A percentile compares a stretch with the other conserved stretches of the same genome.
Conservation (phyloP, 2,113 vertebrate genomes). For the Bos javanicus region DNA sequence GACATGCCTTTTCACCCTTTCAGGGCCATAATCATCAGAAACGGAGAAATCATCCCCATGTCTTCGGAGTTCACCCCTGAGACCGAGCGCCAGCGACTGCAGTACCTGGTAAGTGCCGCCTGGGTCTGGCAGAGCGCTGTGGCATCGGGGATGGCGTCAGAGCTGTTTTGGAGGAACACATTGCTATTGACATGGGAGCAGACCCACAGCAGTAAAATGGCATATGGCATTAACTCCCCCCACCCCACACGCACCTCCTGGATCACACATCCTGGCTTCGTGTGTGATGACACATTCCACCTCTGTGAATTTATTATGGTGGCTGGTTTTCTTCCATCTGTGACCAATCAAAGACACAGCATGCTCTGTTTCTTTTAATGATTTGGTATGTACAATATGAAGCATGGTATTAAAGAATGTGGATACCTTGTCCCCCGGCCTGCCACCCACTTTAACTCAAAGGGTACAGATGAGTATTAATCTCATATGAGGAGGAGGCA, state of each 20-base stretch:
- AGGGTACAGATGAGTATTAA: background rate
- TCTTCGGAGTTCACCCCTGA: slow-evolving; percentile 98
- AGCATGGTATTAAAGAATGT: background rate
- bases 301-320: background rate
- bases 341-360: background rate
- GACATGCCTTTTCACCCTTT: slow-evolving; percentile 65
- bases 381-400: background rate
- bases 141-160: rapidly evolving
- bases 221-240: slow-evolving; percentile 13
- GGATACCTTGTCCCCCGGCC: background rate
- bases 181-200: background rate
- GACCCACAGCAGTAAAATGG: background rate
- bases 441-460: background rate
- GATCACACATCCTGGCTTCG: background rate
- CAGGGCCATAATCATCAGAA: slow-evolving; percentile 95
- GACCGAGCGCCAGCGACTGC: slow-evolving; percentile 94
- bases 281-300: slow-evolving; percentile 1
- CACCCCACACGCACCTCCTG: slow-evolving; percentile 11
- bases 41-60: slow-evolving; percentile 93
- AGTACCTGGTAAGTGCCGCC: slow-evolving; percentile 92
- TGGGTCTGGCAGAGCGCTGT: background rate
- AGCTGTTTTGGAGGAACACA: background rate
- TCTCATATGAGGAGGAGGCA: background rate
- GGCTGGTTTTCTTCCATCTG: slow-evolving; percentile 44
- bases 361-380: background rate